Evolutionary conservation across 2,113 vertebrate species (phyloP), one percentile per base, ranked within the genome.

Genomic region (Sclerurus mexicanus): DNA sequence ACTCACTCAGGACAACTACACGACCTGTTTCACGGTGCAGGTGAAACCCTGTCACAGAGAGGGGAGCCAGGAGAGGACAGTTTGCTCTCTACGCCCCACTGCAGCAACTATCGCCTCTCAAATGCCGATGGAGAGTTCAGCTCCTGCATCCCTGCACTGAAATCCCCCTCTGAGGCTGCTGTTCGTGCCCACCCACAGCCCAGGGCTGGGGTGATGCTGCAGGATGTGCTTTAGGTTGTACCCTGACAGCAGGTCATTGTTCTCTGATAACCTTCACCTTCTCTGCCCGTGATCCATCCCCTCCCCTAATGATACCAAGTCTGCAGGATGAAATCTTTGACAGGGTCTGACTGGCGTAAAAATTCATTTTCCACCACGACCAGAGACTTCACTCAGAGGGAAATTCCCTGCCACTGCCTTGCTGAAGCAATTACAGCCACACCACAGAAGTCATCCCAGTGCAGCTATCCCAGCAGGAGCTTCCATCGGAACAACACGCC

Each of bases 131-230:
- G 23, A 8, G 58, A 37, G 33, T 22, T 44, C 55, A 62, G 59
- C n/a, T 73, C 46, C 72, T 15, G 28, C 18, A 31, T 25, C 50
- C 18, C 0, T 21, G 14, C n/a, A 5, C 40, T 20, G 35, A 49
- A 66, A 47, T 17, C 14, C 37, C 22, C 1, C 13, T 31, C 46
- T 19, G 72, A 40, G 40, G 33, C 69, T 30, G 58, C 20, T 17
- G 1, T 14, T n/a, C 31, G n/a, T 28, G 35, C 44, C 47, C 76
- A 46, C 20, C 62, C 74, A 7, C 40, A 90, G 56, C 52, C 56
- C 64, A 15, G 27, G 46, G 7, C 4, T 20, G 2, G 0, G 40
- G 24, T 0, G 0, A 3, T 18, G 31, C 42, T 17, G 42, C 39
- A 47, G 37, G 30, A 64, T 31, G 58, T 46, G 44, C 49, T 87